Evolutionary conservation across 2,888 invertebrate species (phyloP), one percentile per base, ranked within the genome.

Genomic region (Drosophila flavopinicola): DNA sequence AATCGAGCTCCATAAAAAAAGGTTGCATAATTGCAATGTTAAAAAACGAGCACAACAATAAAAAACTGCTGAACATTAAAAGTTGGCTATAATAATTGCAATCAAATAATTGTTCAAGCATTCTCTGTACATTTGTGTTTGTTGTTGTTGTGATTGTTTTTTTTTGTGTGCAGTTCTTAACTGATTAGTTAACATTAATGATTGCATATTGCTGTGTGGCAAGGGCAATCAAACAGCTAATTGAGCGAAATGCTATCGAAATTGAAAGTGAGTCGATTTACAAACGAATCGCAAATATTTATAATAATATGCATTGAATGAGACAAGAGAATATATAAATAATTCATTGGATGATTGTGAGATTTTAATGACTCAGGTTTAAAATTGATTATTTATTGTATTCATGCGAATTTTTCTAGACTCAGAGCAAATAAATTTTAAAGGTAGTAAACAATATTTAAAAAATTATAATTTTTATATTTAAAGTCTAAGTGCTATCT

Each of bases 21-120:
- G 54, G 66, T 83, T 82, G 78, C 82, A 77, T 77, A 82, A 82
- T 72, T 58, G 66, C 67, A 64, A 10, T 17, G 10, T 3, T 7
- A 35, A 44, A 49, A 45, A 53, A 58, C 29, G 11, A 25, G n/a
- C 0, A 35, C 17, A 45, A 59, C 45, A 48, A 53, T 42, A 53
- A 56, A 53, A 56, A 66, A 57, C 33, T 51, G 52, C 51, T 66
- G 54, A 57, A 29, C 53, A 64, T 59, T 57, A 25, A 68, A 63
- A 71, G 54, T 67, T 69, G 66, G 54, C 23, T 52, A 64, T 65
- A 59, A 66, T 64, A 72, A 69, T 60, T 54, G 42, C 56, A 44
- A 73, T 68, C 52, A 56, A 66, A 56, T 44, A 53, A 68, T 71
- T 74, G 59, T 49, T 52, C 17, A 17, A 57, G 51, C 54, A 60